These are phyloP conservation scores for Heteromormyrus szaboi DNA, from an alignment of 2,797 vertebrate species.

Conservation along the genomic window DNA sequence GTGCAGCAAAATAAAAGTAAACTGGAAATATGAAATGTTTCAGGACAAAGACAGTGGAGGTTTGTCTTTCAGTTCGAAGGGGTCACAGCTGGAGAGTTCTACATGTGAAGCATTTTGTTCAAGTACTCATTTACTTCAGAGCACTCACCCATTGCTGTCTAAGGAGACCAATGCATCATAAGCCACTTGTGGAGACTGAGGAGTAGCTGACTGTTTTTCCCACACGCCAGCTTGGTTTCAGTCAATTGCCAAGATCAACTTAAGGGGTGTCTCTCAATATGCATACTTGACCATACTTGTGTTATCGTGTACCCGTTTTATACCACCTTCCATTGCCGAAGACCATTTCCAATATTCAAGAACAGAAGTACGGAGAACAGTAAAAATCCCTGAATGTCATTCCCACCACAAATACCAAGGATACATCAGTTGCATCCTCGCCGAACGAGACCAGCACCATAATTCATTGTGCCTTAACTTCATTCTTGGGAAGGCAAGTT, in stretches of 20 bases:
- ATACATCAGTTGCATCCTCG: neutral
- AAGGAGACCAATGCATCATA: neutral
- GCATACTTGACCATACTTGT: neutral
- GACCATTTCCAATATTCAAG: neutral
- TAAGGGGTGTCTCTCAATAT: neutral
- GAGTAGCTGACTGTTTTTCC: neutral
- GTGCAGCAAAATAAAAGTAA: neutral
- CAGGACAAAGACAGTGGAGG: neutral
- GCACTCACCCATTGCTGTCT: neutral
- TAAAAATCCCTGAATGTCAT: neutral
- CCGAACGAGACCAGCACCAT: neutral
- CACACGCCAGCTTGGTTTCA: conserved; percentile 26
- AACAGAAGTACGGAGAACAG: neutral
- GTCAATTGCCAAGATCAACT: conserved; percentile 29
- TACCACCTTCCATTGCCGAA: neutral
- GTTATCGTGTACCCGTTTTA: neutral
- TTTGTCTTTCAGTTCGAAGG: neutral
- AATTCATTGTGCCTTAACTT: neutral
- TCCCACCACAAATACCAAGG: neutral
- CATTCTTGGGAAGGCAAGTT: neutral
- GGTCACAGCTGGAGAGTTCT: neutral
- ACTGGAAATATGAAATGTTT: neutral
- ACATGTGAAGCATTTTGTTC: neutral
- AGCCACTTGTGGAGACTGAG: neutral
- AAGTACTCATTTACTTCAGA: neutral